Conservation (phyloP, 2,113 vertebrate species). For the Todiramphus saurophagus region DNA sequence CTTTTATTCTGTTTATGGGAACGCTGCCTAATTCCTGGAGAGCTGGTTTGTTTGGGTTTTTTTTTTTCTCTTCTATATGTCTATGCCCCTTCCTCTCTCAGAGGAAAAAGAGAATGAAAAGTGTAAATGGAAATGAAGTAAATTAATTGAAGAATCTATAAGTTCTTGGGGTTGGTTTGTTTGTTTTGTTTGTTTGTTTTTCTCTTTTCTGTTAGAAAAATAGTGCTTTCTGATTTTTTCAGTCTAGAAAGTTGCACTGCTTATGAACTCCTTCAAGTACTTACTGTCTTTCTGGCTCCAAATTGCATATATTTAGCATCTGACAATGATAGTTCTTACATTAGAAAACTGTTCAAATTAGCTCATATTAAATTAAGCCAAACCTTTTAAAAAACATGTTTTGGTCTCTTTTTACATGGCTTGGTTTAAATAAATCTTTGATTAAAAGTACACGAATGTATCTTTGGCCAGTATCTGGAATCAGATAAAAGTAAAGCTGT, state of each 20-base stretch:
- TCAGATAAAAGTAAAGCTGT: conserved; percentile 87
- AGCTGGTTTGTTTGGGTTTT: neutral
- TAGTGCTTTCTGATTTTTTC: neutral
- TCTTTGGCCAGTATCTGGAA: conserved; percentile 85
- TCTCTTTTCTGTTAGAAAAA: neutral
- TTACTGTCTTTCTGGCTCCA: neutral
- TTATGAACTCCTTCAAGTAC: neutral
- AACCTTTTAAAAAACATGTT: conserved; percentile 64
- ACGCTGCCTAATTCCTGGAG: neutral
- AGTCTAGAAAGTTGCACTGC: neutral
- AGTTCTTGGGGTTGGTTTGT: neutral
- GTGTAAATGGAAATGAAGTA: neutral
- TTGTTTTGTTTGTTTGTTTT: too few species aligned
- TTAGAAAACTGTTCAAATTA: conserved; percentile 58
- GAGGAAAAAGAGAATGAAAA: neutral
- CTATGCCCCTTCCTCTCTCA: neutral
- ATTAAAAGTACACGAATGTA: conserved; percentile 83
- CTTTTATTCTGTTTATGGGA: neutral
- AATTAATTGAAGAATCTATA: neutral
- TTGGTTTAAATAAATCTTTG: conserved; percentile 66
- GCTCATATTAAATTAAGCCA: conserved; percentile 64
- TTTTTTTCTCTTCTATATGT: neutral
- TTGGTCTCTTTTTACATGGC: conserved; percentile 53
- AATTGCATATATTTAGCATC: conserved; percentile 27
- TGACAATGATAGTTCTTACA: conserved; percentile 25